phyloP scores from a whole-genome alignment of 2,113 vertebrate species.

The Alosa alosa region DNA sequence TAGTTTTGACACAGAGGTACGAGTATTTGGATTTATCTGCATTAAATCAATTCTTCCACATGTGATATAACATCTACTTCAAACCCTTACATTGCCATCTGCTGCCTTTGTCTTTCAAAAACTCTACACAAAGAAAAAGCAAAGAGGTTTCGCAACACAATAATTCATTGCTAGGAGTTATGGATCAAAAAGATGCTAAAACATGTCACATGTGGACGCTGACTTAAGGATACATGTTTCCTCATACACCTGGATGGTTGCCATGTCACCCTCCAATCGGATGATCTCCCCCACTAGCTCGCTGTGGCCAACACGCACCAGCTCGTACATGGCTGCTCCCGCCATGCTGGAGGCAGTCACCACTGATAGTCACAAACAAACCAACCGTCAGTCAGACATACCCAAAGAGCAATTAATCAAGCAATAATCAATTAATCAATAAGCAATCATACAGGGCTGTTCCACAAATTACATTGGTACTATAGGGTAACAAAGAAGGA shows the following conservation, averaged over 20 bases:
- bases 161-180: background rate
- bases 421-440: background rate
- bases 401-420: background rate
- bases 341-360: constrained; percentile 93
- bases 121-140: too few species aligned
- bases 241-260: constrained; percentile 98
- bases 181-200: too few species aligned
- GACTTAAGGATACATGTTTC: constrained; percentile 95
- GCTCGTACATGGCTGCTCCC: constrained; percentile 97
- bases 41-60: background rate
- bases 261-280: constrained; percentile 94
- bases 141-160: too few species aligned
- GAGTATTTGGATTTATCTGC: background rate
- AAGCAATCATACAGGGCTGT: background rate
- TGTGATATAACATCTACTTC: too few species aligned
- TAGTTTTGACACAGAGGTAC: background rate
- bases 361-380: constrained; percentile 67
- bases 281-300: constrained; percentile 98
- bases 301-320: constrained; percentile 93
- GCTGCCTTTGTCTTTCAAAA: too few species aligned
- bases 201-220: background rate
- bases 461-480: background rate
- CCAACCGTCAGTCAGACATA: background rate
- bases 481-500: background rate
- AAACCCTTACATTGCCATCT: too few species aligned